A percentile compares a stretch with the other conserved stretches of the same genome.
These are phyloP conservation scores for Acipenser ruthenus DNA, from an alignment of 2,797 vertebrate genomes.

Conservation along the genomic window DNA sequence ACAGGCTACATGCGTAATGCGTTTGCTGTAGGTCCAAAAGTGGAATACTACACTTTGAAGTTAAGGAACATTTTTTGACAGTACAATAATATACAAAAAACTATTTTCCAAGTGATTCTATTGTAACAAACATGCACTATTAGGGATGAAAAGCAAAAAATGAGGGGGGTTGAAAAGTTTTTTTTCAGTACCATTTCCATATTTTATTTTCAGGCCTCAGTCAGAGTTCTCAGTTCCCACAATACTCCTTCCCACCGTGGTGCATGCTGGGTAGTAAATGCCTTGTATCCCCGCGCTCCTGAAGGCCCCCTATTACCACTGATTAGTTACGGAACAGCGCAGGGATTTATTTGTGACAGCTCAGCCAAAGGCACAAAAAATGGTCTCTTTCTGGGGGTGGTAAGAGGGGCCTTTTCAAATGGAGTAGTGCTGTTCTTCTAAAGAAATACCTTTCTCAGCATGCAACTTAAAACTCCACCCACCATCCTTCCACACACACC, in stretches of 20 bases:
- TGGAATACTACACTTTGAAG: no score
- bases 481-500: conserved; percentile 37
- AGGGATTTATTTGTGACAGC: conserved; percentile 96
- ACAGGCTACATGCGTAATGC: no score
- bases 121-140: no score
- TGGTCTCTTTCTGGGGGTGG: conserved; percentile 45
- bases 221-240: conserved; percentile 47
- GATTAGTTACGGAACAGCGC: conserved; percentile 98
- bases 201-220: no score
- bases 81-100: no score
- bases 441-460: conserved; percentile 70
- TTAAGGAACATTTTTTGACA: no score
- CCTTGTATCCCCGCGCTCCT: conserved; percentile 59
- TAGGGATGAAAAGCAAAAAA: no score
- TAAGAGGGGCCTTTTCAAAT: background rate
- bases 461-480: conserved; percentile 40
- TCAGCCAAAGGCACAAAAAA: conserved; percentile 78
- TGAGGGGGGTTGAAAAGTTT: no score
- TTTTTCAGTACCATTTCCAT: no score
- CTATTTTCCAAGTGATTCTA: no score
- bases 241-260: conserved; percentile 53
- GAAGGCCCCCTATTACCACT: conserved; percentile 83
- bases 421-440: conserved; percentile 35
- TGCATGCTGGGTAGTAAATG: conserved; percentile 78
- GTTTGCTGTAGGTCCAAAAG: no score